These are phyloP conservation scores for Lamproptera curius DNA, from an alignment of 2,888 invertebrate genomes.

Conservation along the genomic window DNA sequence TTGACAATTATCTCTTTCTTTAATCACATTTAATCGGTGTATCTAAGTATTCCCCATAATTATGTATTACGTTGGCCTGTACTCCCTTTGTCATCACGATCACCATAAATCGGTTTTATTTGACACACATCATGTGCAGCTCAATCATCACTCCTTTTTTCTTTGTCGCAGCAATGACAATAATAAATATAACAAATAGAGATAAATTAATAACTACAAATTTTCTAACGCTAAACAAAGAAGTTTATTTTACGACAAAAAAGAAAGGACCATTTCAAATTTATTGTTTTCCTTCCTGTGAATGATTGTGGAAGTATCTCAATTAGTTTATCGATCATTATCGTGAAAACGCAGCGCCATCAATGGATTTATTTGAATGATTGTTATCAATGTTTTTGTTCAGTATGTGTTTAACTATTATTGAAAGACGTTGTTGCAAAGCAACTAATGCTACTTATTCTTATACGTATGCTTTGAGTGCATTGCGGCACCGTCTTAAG, in stretches of 20 bases:
- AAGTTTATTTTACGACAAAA: slow-evolving; percentile 38
- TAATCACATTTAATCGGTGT: slow-evolving; percentile 34
- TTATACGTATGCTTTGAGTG: neutral
- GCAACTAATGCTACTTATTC: slow-evolving; percentile 10
- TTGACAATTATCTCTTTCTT: slow-evolving; percentile 33
- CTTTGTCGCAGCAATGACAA: slow-evolving; percentile 51
- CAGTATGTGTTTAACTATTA: slow-evolving; percentile 42
- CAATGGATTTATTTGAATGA: slow-evolving; percentile 57
- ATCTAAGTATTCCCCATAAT: slow-evolving; percentile 33
- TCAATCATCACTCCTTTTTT: slow-evolving; percentile 37
- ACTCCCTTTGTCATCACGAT: slow-evolving; percentile 39
- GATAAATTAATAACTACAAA: too few species aligned
- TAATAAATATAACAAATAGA: too few species aligned
- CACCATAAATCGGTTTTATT: slow-evolving; percentile 40
- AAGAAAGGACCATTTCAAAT: slow-evolving; percentile 49
- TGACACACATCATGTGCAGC: slow-evolving; percentile 43
- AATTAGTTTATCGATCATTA: slow-evolving; percentile 39
- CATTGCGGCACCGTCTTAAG: slow-evolving; percentile 61
- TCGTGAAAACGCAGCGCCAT: slow-evolving; percentile 62
- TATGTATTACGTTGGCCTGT: slow-evolving; percentile 44
- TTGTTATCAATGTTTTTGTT: slow-evolving; percentile 58
- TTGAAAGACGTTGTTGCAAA: slow-evolving; percentile 56
- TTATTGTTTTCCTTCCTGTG: slow-evolving; percentile 53
- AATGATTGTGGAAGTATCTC: slow-evolving; percentile 60
- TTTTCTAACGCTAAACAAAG: too few species aligned